A percentile compares a stretch with the other conserved stretches of the same genome.
These are phyloP conservation scores for Exocentrus adspersus DNA, from an alignment of 2,888 invertebrate species.

Conservation along the genomic window DNA sequence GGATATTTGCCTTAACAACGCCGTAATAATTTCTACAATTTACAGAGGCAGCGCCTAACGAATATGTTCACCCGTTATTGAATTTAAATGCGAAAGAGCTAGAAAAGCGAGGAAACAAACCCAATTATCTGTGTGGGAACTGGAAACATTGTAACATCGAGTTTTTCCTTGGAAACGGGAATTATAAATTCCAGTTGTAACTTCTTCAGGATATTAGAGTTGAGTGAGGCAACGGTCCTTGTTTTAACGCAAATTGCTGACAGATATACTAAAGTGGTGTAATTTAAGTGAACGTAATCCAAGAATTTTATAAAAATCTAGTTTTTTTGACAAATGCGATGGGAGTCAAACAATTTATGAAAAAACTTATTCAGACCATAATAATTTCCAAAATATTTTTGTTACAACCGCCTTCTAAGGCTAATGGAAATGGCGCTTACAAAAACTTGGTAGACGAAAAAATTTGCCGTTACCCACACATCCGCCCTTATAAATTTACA, in stretches of 20 bases:
- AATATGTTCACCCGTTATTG: neutral
- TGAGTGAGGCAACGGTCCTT: neutral
- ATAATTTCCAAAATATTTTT: too few relatives aligned
- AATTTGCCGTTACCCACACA: too few relatives aligned
- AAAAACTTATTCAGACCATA: too few relatives aligned
- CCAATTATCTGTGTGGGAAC: constrained; percentile 16
- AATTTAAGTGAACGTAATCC: neutral
- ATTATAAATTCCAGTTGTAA: constrained; percentile 9
- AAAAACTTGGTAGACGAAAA: too few relatives aligned
- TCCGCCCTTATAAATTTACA: too few relatives aligned
- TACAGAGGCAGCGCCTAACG: neutral
- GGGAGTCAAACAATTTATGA: too few relatives aligned
- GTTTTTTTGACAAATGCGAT: too few relatives aligned
- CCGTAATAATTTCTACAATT: too few relatives aligned
- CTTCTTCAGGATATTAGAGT: constrained; percentile 8
- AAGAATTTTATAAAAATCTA: too few relatives aligned
- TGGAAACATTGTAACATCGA: constrained; percentile 3
- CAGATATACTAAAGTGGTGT: neutral
- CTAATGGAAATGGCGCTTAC: too few relatives aligned
- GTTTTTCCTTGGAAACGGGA: neutral
- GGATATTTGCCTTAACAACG: too few relatives aligned
- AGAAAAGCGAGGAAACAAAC: constrained; percentile 18
- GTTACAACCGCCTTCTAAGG: too few relatives aligned
- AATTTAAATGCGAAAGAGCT: constrained; percentile 15
- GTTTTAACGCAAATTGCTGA: neutral